A percentile compares a stretch with the other conserved stretches of the same genome.
Evolutionary conservation across 2,797 vertebrate genomes (phyloP).

Genomic region (Miichthys miiuy): DNA sequence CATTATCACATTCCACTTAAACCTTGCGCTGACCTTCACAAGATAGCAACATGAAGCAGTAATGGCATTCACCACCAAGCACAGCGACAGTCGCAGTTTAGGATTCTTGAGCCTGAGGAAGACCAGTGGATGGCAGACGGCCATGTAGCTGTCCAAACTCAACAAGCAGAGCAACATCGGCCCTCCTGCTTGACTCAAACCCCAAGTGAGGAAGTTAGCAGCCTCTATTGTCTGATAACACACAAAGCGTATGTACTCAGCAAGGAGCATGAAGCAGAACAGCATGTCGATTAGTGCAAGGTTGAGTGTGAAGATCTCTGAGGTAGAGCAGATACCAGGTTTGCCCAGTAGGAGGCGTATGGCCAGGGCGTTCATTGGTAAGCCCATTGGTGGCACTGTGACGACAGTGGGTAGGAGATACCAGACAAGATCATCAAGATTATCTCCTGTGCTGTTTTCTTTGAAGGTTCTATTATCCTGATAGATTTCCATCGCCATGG

Average conservation of each 20-base stretch:
- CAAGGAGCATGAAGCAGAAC: constrained; percentile 9
- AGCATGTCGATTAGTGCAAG: constrained; percentile 17
- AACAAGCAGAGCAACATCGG: constrained; percentile 28
- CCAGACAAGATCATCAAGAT: rapidly evolving
- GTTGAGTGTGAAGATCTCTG: constrained; percentile 54
- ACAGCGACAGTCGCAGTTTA: constrained; percentile 5
- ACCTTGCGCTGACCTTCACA: rapidly evolving
- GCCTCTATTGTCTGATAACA: rapidly evolving
- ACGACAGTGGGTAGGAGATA: constrained; percentile 26
- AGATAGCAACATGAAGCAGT: not conserved
- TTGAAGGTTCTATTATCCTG: rapidly evolving
- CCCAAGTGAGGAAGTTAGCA: not conserved
- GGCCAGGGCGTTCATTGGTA: constrained; percentile 33
- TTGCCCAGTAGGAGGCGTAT: constrained; percentile 48
- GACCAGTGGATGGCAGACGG: constrained; percentile 41
- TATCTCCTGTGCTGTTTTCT: rapidly evolving
- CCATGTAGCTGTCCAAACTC: constrained; percentile 39
- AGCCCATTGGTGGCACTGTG: constrained; percentile 14
- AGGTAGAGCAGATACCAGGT: constrained; percentile 47
- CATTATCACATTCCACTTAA: not conserved
- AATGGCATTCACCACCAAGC: not conserved
- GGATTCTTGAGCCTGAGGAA: constrained; percentile 41
- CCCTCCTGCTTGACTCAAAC: constrained; percentile 35
- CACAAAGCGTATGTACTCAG: constrained; percentile 13
- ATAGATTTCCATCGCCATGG: not conserved